phyloP scores from a whole-genome alignment of 2,797 vertebrate genomes.

The Microcaecilia unicolor region DNA sequence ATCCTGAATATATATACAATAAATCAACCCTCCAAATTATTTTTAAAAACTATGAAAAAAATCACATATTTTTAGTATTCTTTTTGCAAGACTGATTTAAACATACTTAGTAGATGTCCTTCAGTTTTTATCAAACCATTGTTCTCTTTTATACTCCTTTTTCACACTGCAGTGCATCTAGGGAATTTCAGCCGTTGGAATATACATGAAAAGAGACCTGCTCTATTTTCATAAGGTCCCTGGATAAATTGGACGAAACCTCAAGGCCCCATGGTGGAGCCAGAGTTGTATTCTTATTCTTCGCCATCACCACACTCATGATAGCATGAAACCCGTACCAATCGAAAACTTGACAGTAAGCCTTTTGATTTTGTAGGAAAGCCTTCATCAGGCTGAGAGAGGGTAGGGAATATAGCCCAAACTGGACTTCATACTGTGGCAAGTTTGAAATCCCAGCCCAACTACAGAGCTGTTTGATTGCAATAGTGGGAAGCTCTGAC shows the following conservation, averaged over 20 bases:
- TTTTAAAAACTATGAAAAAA: too few species aligned
- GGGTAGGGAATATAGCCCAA: slow-evolving; percentile 64
- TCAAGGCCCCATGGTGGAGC: slow-evolving; percentile 45
- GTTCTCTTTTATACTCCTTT: slow-evolving; percentile 49
- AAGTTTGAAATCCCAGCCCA: slow-evolving; percentile 72
- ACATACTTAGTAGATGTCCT: slow-evolving; percentile 34
- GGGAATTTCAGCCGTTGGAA: slow-evolving; percentile 65
- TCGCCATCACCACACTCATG: slow-evolving; percentile 53
- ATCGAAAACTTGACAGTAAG: slow-evolving; percentile 70
- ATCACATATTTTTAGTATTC: slow-evolving; percentile 16
- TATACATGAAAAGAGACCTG: slow-evolving; percentile 68
- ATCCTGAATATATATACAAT: too few species aligned
- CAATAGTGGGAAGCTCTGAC: slow-evolving; percentile 64
- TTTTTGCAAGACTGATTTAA: slow-evolving; percentile 26
- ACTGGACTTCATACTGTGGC: slow-evolving; percentile 71
- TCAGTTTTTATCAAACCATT: slow-evolving; percentile 57
- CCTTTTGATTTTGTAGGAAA: slow-evolving; percentile 76
- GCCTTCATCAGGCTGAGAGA: slow-evolving; percentile 65
- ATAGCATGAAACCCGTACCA: slow-evolving; percentile 60
- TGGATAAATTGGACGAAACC: slow-evolving; percentile 55
- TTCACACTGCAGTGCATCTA: slow-evolving; percentile 50
- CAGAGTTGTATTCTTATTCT: slow-evolving; percentile 55
- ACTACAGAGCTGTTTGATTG: slow-evolving; percentile 68
- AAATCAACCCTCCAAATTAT: too few species aligned
- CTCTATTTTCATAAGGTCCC: slow-evolving; percentile 68